Conservation (phyloP, 2,113 vertebrate species). For the Barnardius zonarius region DNA sequence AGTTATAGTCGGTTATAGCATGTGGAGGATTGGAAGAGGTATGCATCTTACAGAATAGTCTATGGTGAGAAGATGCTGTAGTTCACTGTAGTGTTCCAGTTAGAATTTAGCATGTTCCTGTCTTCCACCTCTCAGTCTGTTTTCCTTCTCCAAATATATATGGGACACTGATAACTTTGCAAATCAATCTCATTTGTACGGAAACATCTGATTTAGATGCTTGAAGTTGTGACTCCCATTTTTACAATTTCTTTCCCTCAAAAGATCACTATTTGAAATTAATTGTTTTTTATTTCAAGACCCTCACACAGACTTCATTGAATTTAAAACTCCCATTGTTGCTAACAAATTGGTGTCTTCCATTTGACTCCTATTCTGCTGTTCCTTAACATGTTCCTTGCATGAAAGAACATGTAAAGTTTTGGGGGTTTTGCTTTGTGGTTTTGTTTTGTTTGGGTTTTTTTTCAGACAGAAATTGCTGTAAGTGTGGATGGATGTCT, state of each 20-base stretch:
- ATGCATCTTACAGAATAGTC: neutral
- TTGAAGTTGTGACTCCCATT: neutral
- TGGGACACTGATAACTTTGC: neutral
- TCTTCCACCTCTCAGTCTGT: neutral
- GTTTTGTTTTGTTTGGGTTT: neutral
- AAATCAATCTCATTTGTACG: neutral
- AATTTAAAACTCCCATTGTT: neutral
- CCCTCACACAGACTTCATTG: neutral
- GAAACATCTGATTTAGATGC: neutral
- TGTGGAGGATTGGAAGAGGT: neutral
- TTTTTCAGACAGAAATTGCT: neutral
- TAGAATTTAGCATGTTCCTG: neutral
- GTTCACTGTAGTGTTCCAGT: neutral
- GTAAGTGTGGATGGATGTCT: accelerated
- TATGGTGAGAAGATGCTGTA: neutral
- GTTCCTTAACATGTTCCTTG: neutral
- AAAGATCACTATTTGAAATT: neutral
- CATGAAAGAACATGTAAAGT: accelerated
- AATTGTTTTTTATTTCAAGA: neutral
- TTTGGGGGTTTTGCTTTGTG: neutral
- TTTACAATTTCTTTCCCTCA: neutral
- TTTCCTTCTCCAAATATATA: neutral
- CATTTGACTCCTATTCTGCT: neutral
- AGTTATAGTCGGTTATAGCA: neutral
- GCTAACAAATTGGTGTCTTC: neutral